A percentile compares a stretch with the other conserved stretches of the same genome.
phyloP scores from a whole-genome alignment of 2,797 vertebrate species.

The Labeo calbasu region DNA sequence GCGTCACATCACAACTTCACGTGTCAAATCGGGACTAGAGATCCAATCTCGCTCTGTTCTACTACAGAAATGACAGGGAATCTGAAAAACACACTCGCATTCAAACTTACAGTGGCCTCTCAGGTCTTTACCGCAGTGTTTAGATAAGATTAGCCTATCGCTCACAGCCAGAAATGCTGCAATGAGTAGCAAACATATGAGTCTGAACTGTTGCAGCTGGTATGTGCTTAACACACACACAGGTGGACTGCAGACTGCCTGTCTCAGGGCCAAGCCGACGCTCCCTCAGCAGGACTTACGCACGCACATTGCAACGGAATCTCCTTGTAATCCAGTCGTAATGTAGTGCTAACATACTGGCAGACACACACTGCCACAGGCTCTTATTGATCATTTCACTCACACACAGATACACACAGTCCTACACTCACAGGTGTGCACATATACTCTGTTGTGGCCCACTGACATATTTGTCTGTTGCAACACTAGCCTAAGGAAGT shows the following conservation, averaged over 20 bases:
- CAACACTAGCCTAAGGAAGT: constrained; percentile 33
- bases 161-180: neutral
- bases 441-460: constrained; percentile 11
- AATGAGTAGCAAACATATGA: constrained; percentile 18
- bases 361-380: constrained; percentile 50
- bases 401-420: constrained; percentile 36
- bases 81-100: neutral
- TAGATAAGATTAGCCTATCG: constrained; percentile 3
- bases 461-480: constrained; percentile 27
- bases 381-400: constrained; percentile 52
- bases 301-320: constrained; percentile 40
- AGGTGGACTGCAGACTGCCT: constrained; percentile 6
- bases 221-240: neutral
- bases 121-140: neutral
- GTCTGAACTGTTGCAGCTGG: constrained; percentile 21
- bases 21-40: constrained; percentile 41
- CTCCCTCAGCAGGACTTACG: constrained; percentile 33
- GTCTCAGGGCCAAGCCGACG: constrained; percentile 35
- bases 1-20: constrained; percentile 35
- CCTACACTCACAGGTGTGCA: constrained; percentile 45
- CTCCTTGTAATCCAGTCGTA: constrained; percentile 55
- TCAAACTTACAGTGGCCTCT: constrained; percentile 25
- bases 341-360: constrained; percentile 39
- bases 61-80: constrained; percentile 2
- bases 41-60: constrained; percentile 21